These are phyloP conservation scores for Trichomycterus rosablanca DNA, from an alignment of 2,113 vertebrate species.

Conservation along the genomic window DNA sequence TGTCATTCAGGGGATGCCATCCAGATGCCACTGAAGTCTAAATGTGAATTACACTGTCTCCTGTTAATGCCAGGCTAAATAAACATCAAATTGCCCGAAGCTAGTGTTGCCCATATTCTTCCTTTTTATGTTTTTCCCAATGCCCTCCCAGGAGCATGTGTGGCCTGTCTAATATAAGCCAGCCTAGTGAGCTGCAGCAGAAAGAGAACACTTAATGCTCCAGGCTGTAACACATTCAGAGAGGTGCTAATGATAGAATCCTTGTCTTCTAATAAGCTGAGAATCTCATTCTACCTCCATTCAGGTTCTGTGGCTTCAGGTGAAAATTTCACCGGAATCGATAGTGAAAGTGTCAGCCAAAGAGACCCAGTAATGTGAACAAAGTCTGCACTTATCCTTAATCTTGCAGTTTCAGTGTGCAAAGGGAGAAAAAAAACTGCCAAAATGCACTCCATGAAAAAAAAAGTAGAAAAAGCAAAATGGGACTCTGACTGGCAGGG, in stretches of 20 bases:
- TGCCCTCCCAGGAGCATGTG: slow-evolving; percentile 9
- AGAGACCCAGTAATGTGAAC: slow-evolving; percentile 20
- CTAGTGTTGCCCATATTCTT: slow-evolving; percentile 9
- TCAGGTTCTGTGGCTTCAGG: slow-evolving; percentile 39
- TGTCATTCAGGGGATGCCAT: background rate
- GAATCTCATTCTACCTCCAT: slow-evolving; percentile 51
- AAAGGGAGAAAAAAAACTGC: slow-evolving; percentile 10
- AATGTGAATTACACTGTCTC: slow-evolving; percentile 11
- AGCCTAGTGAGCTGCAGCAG: slow-evolving; percentile 4
- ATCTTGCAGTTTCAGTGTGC: slow-evolving; percentile 24
- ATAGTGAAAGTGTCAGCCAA: slow-evolving; percentile 37
- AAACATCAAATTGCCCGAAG: slow-evolving; percentile 15
- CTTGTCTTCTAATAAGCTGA: slow-evolving; percentile 50
- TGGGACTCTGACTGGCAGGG: slow-evolving; percentile 20
- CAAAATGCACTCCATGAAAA: slow-evolving; percentile 27
- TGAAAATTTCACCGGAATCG: slow-evolving; percentile 47
- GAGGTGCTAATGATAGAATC: slow-evolving; percentile 42
- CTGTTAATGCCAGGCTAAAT: slow-evolving; percentile 6
- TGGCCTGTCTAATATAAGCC: slow-evolving; percentile 30
- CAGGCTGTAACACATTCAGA: slow-evolving; percentile 26
- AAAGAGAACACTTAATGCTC: slow-evolving; percentile 44
- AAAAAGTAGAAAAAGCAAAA: slow-evolving; percentile 27
- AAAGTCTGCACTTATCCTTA: slow-evolving; percentile 27
- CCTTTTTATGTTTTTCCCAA: slow-evolving; percentile 26
- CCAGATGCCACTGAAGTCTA: slow-evolving; percentile 4